Evolutionary conservation across 2,113 vertebrate species (phyloP), one percentile per base, ranked within the genome.

Genomic region (Scalopus aquaticus): DNA sequence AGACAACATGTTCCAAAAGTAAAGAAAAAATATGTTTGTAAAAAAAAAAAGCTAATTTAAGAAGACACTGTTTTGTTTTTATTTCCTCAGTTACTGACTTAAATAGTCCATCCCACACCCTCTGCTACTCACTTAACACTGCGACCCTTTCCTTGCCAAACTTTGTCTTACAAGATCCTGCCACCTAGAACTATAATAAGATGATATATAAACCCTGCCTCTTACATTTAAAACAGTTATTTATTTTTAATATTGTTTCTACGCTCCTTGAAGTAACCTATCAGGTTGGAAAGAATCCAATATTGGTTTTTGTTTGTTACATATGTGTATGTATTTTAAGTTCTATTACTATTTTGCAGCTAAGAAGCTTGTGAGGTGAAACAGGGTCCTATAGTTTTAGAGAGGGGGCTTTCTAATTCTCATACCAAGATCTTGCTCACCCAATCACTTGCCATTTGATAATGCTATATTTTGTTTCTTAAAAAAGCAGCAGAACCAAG

Each of bases 61-160:
- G 65, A 32, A 3, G 28, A 8, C 32, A 4, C 60, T 26, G 10
- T 51, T 30, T 69, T 79, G n/a, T 87, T n/a, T 51, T 37, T 6
- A 28, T 26, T 49, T 44, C 51, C 87, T 78, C 2, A 26, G 12
- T 39, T 90, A 62, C 24, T 88, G 17, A 79, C 39, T 84, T 28
- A 88, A 56, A 51, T 6, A 49, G 1, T 28, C 22, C 10, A n/a
- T 49, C 0, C 2, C 17, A 12, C 12, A 1, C 3, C 8, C 4
- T 60, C 28, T 88, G 24, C 9, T 54, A 35, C 6, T 65, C 11
- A 28, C 54, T 76, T 65, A 60, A 11, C 16, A 37, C 2, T 4
- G 15, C 62, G 4, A 20, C 4, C 6, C 22, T 74, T 69, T 2
- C 3, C 60, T 65, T 70, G 46, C 2, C 7, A 54, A 72, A 4